phyloP scores from a whole-genome alignment of 2,113 vertebrate species.

The Sturnira hondurensis region DNA sequence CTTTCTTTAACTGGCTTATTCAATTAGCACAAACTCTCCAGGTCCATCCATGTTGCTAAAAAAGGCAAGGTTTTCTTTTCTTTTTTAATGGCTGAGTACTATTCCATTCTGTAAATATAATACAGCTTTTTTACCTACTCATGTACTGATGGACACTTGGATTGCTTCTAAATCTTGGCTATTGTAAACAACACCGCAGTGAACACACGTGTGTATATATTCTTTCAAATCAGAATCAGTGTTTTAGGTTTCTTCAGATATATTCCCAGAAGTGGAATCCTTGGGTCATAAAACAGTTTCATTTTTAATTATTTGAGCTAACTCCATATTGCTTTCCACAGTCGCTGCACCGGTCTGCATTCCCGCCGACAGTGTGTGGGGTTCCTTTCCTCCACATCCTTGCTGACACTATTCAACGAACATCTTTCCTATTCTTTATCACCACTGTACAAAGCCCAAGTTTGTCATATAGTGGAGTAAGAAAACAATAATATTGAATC shows the following conservation, averaged over 20 bases:
- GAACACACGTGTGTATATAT: neutral
- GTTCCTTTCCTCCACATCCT: neutral
- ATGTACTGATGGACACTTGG: neutral
- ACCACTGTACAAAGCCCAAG: neutral
- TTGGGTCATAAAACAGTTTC: neutral
- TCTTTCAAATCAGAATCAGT: neutral
- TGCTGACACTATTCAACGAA: neutral
- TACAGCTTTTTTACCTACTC: neutral
- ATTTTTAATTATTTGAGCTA: neutral
- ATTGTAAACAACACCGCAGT: neutral
- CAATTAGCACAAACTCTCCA: neutral
- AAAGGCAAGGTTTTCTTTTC: neutral
- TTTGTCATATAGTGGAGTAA: neutral
- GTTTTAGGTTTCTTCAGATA: neutral
- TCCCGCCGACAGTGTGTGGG: neutral
- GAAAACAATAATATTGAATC: neutral
- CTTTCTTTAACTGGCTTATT: neutral
- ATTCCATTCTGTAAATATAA: neutral
- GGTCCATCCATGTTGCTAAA: neutral
- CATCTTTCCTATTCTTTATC: neutral
- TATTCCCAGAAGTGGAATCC: neutral
- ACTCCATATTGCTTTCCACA: neutral
- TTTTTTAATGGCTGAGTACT: neutral
- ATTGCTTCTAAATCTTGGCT: neutral
- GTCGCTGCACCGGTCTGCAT: neutral